Conservation (phyloP, 2,797 vertebrate species). For the Denticeps clupeoides region DNA sequence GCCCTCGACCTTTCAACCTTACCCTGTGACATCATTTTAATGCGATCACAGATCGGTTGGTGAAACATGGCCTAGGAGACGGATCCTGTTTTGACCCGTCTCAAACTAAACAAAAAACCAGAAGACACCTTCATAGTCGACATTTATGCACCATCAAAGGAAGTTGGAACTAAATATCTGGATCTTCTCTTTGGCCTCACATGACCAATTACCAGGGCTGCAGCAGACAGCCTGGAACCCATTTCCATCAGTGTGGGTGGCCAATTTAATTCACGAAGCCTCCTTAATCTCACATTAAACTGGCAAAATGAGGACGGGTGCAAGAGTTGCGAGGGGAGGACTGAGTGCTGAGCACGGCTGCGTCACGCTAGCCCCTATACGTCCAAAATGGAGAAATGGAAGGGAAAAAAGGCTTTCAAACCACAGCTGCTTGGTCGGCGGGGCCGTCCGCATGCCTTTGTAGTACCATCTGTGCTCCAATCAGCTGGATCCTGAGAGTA, state of each 20-base stretch:
- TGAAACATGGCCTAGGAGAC: too few relatives aligned
- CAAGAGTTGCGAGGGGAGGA: too few relatives aligned
- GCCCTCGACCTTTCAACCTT: too few relatives aligned
- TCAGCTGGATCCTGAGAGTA: conserved; percentile 49
- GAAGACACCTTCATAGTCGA: too few relatives aligned
- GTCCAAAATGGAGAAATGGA: conserved; percentile 26
- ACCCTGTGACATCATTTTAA: too few relatives aligned
- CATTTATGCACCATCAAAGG: not conserved
- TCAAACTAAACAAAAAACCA: too few relatives aligned
- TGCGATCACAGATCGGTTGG: too few relatives aligned
- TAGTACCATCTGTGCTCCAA: conserved; percentile 16
- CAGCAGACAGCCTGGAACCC: not conserved
- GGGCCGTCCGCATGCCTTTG: too few relatives aligned
- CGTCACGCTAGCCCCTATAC: too few relatives aligned
- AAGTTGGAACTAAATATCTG: conserved; percentile 5
- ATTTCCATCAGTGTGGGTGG: conserved; percentile 19
- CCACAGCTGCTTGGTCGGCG: conserved; percentile 7
- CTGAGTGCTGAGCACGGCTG: too few relatives aligned
- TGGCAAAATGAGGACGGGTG: too few relatives aligned
- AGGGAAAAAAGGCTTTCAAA: conserved; percentile 27
- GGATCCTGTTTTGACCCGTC: too few relatives aligned
- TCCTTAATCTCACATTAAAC: conserved; percentile 26
- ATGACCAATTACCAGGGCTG: not conserved
- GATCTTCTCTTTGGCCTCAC: not conserved
- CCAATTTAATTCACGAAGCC: conserved; percentile 17